phyloP scores from a whole-genome alignment of 2,113 vertebrate species.

The Prochilodus magdalenae region DNA sequence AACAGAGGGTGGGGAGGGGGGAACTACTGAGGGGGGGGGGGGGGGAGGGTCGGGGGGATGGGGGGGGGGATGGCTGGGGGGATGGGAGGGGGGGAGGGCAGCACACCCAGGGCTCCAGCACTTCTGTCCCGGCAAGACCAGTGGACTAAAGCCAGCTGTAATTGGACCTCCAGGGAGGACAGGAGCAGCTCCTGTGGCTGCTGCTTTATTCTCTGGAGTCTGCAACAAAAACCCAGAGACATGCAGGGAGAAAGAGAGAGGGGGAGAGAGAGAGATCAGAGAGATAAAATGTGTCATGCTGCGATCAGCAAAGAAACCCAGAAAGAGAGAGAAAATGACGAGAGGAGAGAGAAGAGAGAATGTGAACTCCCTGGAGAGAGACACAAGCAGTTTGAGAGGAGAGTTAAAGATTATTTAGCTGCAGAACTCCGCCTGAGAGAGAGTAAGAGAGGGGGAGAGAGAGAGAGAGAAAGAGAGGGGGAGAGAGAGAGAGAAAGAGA shows the following conservation, averaged over 20 bases:
- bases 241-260: conserved; percentile 11
- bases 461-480: not conserved
- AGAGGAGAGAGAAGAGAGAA: not conserved
- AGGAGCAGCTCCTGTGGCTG: conserved; percentile 52
- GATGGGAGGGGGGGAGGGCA: too few relatives aligned
- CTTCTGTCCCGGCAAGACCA: conserved; percentile 62
- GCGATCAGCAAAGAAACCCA: conserved; percentile 4
- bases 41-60: too few relatives aligned
- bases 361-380: not conserved
- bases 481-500: not conserved
- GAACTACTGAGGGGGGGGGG: too few relatives aligned
- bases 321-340: not conserved
- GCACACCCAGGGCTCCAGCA: conserved; percentile 23
- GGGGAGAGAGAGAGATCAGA: conserved; percentile 59
- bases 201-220: conserved; percentile 45
- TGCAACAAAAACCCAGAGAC: conserved; percentile 29
- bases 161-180: conserved; percentile 69
- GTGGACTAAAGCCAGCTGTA: conserved; percentile 68
- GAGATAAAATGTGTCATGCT: conserved; percentile 23
- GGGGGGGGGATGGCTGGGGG: too few relatives aligned
- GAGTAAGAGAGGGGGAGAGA: too few relatives aligned
- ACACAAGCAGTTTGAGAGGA: too few relatives aligned
- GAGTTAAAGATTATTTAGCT: too few relatives aligned
- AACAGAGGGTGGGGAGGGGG: too few relatives aligned
- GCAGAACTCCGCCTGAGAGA: too few relatives aligned